A percentile compares a stretch with the other conserved stretches of the same genome.
phyloP scores from a whole-genome alignment of 2,797 vertebrate genomes.

The Paguma larvata region DNA sequence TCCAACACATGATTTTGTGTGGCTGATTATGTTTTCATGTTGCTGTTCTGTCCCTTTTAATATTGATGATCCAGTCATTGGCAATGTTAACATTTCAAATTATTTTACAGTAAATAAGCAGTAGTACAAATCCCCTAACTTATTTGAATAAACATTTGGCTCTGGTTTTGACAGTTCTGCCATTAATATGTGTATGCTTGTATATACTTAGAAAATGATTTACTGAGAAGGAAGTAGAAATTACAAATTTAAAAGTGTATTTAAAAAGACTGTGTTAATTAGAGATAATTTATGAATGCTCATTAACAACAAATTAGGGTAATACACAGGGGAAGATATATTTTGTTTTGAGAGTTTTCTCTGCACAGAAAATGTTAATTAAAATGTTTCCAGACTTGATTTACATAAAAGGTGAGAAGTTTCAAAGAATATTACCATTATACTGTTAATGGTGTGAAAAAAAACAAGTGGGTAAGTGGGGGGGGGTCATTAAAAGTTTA shows the following conservation, averaged over 20 bases:
- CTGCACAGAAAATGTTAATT: slow-evolving; percentile 78
- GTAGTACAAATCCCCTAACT: background rate
- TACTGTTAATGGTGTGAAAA: slow-evolving; percentile 76
- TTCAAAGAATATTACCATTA: slow-evolving; percentile 77
- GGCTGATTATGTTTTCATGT: background rate
- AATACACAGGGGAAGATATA: slow-evolving; percentile 77
- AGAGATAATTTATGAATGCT: slow-evolving; percentile 85
- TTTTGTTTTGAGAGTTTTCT: slow-evolving; percentile 77
- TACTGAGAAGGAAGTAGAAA: slow-evolving; percentile 61
- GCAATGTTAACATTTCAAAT: slow-evolving; percentile 45
- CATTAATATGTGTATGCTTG: slow-evolving; percentile 21
- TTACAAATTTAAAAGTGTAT: slow-evolving; percentile 79
- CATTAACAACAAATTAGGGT: slow-evolving; percentile 83
- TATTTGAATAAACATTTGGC: slow-evolving; percentile 29
- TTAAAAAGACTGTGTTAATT: slow-evolving; percentile 83
- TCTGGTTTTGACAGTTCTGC: background rate
- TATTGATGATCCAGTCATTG: background rate
- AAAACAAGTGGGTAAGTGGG: slow-evolving; percentile 33
- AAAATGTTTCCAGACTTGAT: slow-evolving; percentile 79
- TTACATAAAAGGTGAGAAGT: slow-evolving; percentile 81
- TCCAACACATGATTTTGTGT: slow-evolving; percentile 53
- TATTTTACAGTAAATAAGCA: slow-evolving; percentile 10
- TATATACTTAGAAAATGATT: slow-evolving; percentile 73
- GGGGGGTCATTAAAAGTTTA: slow-evolving; percentile 70
- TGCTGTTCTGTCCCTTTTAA: background rate